Conservation (phyloP, 2,797 vertebrate species). For the Mormyrus proboscirostris region DNA sequence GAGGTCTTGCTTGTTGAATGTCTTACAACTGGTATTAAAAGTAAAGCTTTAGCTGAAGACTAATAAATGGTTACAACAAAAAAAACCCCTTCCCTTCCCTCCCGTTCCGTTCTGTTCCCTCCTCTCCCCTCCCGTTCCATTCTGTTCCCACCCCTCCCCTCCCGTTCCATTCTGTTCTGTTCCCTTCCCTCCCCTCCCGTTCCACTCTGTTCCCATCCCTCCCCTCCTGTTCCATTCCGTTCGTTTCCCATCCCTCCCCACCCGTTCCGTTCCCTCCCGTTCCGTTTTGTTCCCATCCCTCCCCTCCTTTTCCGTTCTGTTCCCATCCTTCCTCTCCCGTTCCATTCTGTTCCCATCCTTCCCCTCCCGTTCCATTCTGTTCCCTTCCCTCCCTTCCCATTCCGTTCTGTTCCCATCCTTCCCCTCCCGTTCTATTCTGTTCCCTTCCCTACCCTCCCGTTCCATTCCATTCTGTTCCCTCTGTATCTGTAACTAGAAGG, state of each 20-base stretch:
- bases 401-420: no score
- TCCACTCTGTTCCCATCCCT: no score
- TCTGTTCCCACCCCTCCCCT: no score
- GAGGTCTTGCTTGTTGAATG: not conserved
- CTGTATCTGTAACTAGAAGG: not conserved
- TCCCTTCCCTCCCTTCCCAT: not conserved
- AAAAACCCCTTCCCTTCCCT: not conserved
- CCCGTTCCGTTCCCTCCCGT: no score
- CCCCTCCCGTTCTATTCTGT: fast-evolving
- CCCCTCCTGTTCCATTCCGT: no score
- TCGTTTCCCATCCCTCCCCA: no score
- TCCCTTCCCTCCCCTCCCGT: no score
- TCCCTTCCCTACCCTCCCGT: not conserved
- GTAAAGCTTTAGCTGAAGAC: not conserved
- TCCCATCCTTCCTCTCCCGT: no score
- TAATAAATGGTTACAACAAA: not conserved
- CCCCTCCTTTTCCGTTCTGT: not conserved
- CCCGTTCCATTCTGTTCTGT: no score
- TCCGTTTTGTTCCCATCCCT: no score
- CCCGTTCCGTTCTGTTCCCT: not conserved
- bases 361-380: fast-evolving
- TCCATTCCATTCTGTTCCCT: not conserved
- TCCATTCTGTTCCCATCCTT: not conserved
- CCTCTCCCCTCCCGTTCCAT: no score
- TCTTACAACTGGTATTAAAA: not conserved